phyloP scores from a whole-genome alignment of 2,113 vertebrate genomes.

The Sebastes fasciatus region DNA sequence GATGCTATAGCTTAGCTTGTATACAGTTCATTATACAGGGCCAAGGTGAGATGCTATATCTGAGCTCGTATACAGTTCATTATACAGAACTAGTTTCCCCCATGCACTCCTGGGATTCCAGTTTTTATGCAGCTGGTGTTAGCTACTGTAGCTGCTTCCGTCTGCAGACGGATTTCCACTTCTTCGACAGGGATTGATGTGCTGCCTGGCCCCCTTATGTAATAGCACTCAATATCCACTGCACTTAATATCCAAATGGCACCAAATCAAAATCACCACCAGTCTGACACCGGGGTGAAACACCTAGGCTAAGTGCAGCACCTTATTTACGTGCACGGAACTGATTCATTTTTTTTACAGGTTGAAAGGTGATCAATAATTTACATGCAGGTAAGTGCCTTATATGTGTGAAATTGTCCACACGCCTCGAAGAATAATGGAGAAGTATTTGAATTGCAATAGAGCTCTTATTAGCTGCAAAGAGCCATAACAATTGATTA shows the following conservation, averaged over 20 bases:
- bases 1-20: conserved; percentile 13
- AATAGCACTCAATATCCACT: conserved; percentile 70
- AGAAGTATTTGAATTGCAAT: conserved; percentile 43
- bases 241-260: conserved; percentile 79
- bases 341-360: conserved; percentile 28
- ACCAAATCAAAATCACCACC: conserved; percentile 70
- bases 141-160: conserved; percentile 43
- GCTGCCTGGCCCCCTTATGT: conserved; percentile 55
- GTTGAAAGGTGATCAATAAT: conserved; percentile 72
- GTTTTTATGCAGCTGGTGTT: conserved; percentile 50
- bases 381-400: conserved; percentile 68
- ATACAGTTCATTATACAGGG: conserved; percentile 46
- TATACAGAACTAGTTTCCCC: conserved; percentile 38
- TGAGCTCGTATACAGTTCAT: conserved; percentile 43
- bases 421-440: conserved; percentile 50
- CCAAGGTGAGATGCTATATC: conserved; percentile 24
- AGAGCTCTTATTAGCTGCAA: conserved; percentile 43
- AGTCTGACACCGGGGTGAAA: conserved; percentile 40
- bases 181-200: conserved; percentile 78
- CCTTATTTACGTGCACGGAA: conserved; percentile 73
- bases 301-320: conserved; percentile 51
- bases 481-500: conserved; percentile 46
- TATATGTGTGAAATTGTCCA: conserved; percentile 64
- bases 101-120: conserved; percentile 47
- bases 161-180: conserved; percentile 59